These are phyloP conservation scores for Chaenocephalus aceratus DNA, from an alignment of 2,113 vertebrate species.

Conservation along the genomic window DNA sequence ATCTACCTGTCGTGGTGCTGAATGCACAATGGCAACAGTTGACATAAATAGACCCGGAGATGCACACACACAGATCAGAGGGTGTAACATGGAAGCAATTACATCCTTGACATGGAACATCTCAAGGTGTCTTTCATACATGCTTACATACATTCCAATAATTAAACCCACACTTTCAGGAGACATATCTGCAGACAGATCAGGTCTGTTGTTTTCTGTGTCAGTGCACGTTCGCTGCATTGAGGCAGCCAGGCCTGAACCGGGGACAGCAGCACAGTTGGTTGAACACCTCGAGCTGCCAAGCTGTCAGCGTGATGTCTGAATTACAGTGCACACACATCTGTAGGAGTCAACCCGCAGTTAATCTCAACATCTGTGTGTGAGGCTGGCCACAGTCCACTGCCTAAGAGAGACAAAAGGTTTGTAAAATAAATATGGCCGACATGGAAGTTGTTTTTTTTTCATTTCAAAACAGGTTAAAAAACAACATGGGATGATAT, in stretches of 20 bases:
- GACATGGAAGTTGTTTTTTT: background rate
- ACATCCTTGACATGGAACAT: slow-evolving; percentile 66
- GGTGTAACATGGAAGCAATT: slow-evolving; percentile 61
- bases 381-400: slow-evolving; percentile 17
- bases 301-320: slow-evolving; percentile 74
- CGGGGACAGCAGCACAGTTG: slow-evolving; percentile 72
- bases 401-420: slow-evolving; percentile 11
- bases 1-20: slow-evolving; percentile 49
- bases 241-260: slow-evolving; percentile 72
- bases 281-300: slow-evolving; percentile 64
- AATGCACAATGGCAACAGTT: slow-evolving; percentile 32
- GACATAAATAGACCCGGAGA: slow-evolving; percentile 15
- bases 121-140: slow-evolving; percentile 65
- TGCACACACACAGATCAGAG: slow-evolving; percentile 32
- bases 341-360: slow-evolving; percentile 54
- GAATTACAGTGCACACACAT: slow-evolving; percentile 68
- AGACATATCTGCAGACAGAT: slow-evolving; percentile 54
- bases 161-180: slow-evolving; percentile 55
- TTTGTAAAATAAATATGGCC: background rate
- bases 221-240: slow-evolving; percentile 33
- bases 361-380: slow-evolving; percentile 63
- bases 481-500: background rate
- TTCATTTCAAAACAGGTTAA: background rate
- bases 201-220: slow-evolving; percentile 31
- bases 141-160: slow-evolving; percentile 48